Evolutionary conservation across 35 echinoderm and acorn worm species (phyloP), one percentile per base, ranked within the genome.

Genomic region (Lytechinus variegatus): DNA sequence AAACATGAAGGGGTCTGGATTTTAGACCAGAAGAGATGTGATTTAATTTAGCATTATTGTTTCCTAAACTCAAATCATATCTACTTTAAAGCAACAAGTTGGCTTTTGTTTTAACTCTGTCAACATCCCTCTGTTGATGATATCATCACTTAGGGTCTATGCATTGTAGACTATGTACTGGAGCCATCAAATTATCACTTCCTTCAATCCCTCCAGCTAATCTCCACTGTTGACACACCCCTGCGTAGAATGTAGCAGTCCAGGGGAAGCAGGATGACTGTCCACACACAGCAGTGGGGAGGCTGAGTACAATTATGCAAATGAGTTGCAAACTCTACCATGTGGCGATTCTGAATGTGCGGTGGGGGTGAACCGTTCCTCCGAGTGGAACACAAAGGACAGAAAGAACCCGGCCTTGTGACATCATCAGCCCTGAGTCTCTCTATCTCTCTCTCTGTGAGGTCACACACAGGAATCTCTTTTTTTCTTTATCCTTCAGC

Each of bases 321-420:
- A 93, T 57, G 92, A 93, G 92, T 13, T 14, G 52, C 92, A 33
- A n/a, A 52, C 11, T 54, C 28, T 54, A 53, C 88, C 88, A 90
- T 90, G 88, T 90, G 28, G 53, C 52, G 92, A 55, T 93, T 93
- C 28, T 93, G 92, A 29, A 93, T 93, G 92, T 93, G 92, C 57
- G 24, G 28, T 57, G 92, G 92, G 92, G 92, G 92, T 93, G 92
- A 93, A 93, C 28, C 0, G 29, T 55, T 55, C 53, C 52, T 10
- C 27, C 9, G n/a, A 93, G 92, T 54, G 92, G n/a, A 57, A 57
- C 52, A 93, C 92, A 93, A 93, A 54, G 54, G 52, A 93, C 66
- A 79, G 66, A 27, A 14, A 93, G 52, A 54, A 4, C 29, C 33
- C 28, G 92, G 28, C 92, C 92, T 93, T 93, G 92, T 93, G 92